These are phyloP conservation scores for Cherax quadricarinatus DNA, from an alignment of 1,140 invertebrate species.

Conservation along the genomic window DNA sequence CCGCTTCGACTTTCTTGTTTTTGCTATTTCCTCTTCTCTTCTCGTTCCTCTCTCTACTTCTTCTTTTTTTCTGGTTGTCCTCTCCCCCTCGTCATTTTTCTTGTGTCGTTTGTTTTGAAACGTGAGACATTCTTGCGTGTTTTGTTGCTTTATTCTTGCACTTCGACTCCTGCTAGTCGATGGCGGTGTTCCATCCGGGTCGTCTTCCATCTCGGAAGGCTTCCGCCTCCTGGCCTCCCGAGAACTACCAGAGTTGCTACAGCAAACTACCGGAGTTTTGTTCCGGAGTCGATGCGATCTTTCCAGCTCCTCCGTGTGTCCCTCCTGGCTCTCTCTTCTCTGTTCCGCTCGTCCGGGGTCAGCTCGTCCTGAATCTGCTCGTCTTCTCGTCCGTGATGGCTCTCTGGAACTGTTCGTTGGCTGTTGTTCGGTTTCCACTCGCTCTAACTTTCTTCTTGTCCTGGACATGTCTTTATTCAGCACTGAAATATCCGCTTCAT, in stretches of 20 bases:
- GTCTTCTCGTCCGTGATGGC: slow-evolving; percentile 51
- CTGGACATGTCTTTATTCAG: slow-evolving; percentile 24
- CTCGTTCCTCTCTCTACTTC: slow-evolving; percentile 1
- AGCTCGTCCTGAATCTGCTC: not conserved
- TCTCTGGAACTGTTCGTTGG: slow-evolving; percentile 6
- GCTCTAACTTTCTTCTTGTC: slow-evolving; percentile 24
- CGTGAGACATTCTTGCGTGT: slow-evolving; percentile 16
- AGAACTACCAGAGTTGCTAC: not conserved
- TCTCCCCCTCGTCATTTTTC: slow-evolving; percentile 44
- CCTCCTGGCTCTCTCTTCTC: slow-evolving; percentile 13
- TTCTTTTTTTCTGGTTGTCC: slow-evolving; percentile 18
- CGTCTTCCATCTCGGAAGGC: slow-evolving; percentile 58
- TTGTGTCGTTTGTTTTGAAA: slow-evolving; percentile 15
- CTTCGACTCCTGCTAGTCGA: slow-evolving; percentile 3
- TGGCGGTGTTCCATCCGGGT: slow-evolving; percentile 8
- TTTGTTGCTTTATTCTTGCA: slow-evolving; percentile 7
- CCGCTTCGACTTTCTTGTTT: slow-evolving; percentile 54
- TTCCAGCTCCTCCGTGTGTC: slow-evolving; percentile 24
- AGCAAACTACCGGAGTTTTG: slow-evolving; percentile 26
- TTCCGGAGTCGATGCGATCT: slow-evolving; percentile 49
- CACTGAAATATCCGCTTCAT: not conserved
- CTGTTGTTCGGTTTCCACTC: not conserved
- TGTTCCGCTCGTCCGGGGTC: not conserved
- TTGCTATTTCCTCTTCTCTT: slow-evolving; percentile 34
- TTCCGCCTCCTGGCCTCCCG: slow-evolving; percentile 49